Evolutionary conservation across 2,113 vertebrate genomes (phyloP).

Genomic region (Marmota flaviventris): DNA sequence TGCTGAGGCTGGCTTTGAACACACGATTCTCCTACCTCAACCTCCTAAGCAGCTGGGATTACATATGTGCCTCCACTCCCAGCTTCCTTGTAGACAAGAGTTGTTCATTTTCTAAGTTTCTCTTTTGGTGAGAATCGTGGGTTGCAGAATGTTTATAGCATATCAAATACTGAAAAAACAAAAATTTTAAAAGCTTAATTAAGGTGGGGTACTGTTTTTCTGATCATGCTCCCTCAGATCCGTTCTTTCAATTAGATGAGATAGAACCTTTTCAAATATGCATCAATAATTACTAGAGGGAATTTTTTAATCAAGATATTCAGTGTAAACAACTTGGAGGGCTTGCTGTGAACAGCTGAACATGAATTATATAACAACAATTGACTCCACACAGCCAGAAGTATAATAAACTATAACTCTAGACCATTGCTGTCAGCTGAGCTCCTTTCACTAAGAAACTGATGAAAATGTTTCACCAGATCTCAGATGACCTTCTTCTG

Average conservation of each 20-base stretch:
- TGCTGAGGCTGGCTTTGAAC: no score
- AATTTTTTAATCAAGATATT: slow-evolving; percentile 7
- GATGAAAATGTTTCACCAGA: background rate
- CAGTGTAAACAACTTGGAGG: background rate
- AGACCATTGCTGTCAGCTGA: accelerated
- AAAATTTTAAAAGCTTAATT: background rate
- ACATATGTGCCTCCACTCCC: background rate
- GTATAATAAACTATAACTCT: background rate
- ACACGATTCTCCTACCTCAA: no score
- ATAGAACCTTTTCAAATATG: background rate
- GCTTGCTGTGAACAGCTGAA: background rate
- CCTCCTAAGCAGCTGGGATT: no score
- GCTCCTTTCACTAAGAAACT: background rate
- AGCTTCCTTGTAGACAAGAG: background rate
- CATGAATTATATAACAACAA: background rate
- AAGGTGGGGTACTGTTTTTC: background rate
- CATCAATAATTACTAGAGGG: background rate
- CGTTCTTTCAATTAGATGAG: background rate
- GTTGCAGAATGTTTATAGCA: background rate
- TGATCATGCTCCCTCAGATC: background rate
- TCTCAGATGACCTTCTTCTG: background rate
- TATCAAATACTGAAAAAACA: background rate
- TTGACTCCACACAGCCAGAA: background rate
- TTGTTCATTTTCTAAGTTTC: background rate
- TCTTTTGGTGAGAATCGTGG: background rate